Evolutionary conservation across 1,140 invertebrate genomes (phyloP), one percentile per base, ranked within the genome.

Genomic region (Philotrypesis tridentata): DNA sequence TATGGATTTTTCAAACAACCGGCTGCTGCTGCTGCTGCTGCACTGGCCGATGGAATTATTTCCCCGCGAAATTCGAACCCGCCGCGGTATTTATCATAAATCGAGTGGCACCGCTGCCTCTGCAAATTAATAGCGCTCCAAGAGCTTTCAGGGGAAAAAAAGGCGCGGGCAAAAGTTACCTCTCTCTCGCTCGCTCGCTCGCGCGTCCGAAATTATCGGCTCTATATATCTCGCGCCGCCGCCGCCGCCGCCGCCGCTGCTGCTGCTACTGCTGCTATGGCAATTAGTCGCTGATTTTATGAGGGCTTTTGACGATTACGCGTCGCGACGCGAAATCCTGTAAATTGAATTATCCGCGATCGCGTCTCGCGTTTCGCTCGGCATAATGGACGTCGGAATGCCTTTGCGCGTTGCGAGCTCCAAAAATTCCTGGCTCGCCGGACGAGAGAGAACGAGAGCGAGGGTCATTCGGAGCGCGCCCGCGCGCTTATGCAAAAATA

Each of bases 261-360:
- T n/a, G 21, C 48, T 7, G 5, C 48, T 43, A 43, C 40, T 43
- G 12, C 40, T 37, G 17, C 48, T 17, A 6, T 25, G 8, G 79
- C 72, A 86, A 85, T 85, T 85, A 86, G 80, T 82, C 84, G 65
- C 80, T 80, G 79, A 73, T 83, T 83, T 84, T 82, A 87, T 84
- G 85, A 84, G 82, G 80, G 83, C 85, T 85, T 84, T 72, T 79
- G 82, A 84, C 84, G 86, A 85, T 86, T 84, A 83, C 73, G 77
- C 81, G 78, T 71, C 40, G 82, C 68, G 79, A 82, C 78, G 73
- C 85, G 79, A 85, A 87, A 86, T 86, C 83, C 85, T 87, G 84
- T 85, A 87, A 86, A 87, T 86, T 83, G 75, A 86, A 87, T 84
- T 80, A 85, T 37, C 37, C 37, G 23, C 68, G 14, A n/a, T 17